Evolutionary conservation across 2,113 vertebrate genomes (phyloP), one percentile per base, ranked within the genome.

Genomic region (Tiliqua scincoides): DNA sequence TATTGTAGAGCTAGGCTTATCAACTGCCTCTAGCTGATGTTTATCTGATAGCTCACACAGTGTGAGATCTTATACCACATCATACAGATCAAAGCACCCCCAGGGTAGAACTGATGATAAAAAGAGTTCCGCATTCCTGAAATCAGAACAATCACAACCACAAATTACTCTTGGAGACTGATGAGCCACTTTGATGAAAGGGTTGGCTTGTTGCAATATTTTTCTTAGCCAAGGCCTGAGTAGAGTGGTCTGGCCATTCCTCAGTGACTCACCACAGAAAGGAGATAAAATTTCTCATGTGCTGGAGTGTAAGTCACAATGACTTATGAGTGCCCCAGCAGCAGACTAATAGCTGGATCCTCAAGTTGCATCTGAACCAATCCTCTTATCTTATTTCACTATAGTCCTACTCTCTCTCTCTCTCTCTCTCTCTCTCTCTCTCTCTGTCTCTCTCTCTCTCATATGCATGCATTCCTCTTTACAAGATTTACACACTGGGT

Each of bases 121-220:
- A n/a, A 3, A 73, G n/a, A 8, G 32, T 74, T 63, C 83, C 93
- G 70, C 25, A 78, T 82, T 83, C 73, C 79, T 9, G 8, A 63
- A 86, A 86, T 21, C 32, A 61, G 15, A 78, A 21, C 57, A 57
- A 82, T 54, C 48, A 48, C 63, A 52, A 54, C 2, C 18, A 23
- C 65, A 72, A 81, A 52, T 8, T 32, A 20, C 68, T 85, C 84
- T 59, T 11, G 7, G 11, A 74, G 59, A 30, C 77, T 35, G 52
- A 21, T 88, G 57, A 10, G 4, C 32, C 57, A 63, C 14, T 70
- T 70, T 72, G 57, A 82, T 62, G 82, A 78, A 57, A 37, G 70
- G 75, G 23, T 73, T n/a, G 71, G 14, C 37, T 74, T 3, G 12
- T 71, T 86, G 59, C 72, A 86, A 18, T n/a, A 15, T 52, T 79